Evolutionary conservation across 1,140 invertebrate genomes (phyloP).

Genomic region (Myzus persicae): DNA sequence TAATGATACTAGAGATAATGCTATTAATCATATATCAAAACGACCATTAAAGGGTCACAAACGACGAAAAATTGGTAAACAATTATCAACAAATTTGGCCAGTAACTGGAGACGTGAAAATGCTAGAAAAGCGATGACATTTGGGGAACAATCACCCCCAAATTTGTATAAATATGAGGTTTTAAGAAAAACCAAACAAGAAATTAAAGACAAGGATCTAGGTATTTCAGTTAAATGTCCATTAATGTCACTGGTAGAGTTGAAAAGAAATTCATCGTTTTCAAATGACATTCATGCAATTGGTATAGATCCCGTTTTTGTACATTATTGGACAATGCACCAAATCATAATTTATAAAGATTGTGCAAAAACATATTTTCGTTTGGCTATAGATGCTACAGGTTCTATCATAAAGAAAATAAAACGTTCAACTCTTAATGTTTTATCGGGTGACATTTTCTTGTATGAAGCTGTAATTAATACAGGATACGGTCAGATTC

Average conservation of each 20-base stretch:
- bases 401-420: not conserved
- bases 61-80: not conserved
- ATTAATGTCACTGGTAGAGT: not conserved
- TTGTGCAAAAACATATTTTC: not conserved
- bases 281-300: not conserved
- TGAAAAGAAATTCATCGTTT: not conserved
- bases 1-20: not conserved
- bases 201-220: not conserved
- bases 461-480: not conserved
- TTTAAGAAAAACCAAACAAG: not conserved
- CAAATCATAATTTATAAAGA: not conserved
- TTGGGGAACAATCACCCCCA: not conserved
- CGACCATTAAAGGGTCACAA: not conserved
- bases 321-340: slow-evolving; percentile 4
- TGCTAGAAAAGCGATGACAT: not conserved
- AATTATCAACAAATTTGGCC: not conserved
- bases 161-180: not conserved
- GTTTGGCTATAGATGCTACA: not conserved
- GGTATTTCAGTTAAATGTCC: not conserved
- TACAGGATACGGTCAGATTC: not conserved
- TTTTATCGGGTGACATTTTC: not conserved
- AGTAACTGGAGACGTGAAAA: slow-evolving; percentile 6
- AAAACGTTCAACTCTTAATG: not conserved
- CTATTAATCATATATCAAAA: not conserved
- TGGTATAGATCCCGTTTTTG: not conserved